phyloP scores from a whole-genome alignment of 2,113 vertebrate genomes.

The Carlito syrichta region DNA sequence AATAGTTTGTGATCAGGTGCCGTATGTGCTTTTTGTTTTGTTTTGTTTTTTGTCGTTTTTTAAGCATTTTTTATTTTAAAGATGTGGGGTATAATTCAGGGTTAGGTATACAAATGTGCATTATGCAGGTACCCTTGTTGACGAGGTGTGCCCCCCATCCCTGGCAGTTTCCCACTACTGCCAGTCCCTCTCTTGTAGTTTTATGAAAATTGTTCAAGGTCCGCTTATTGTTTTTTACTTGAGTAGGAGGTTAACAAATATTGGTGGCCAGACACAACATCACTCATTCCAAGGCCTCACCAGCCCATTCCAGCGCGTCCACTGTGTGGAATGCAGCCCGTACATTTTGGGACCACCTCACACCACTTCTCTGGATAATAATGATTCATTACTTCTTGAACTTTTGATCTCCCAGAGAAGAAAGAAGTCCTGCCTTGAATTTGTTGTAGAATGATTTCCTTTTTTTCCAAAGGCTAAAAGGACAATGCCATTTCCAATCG shows the following conservation, averaged over 20 bases:
- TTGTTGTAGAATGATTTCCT: background rate
- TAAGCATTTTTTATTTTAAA: too few relatives aligned
- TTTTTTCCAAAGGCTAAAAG: background rate
- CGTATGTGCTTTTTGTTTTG: background rate
- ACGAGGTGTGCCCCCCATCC: too few relatives aligned
- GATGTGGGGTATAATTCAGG: too few relatives aligned
- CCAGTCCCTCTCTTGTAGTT: too few relatives aligned
- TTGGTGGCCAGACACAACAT: background rate
- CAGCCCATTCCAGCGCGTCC: background rate
- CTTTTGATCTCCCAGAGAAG: background rate
- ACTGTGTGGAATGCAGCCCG: fast-evolving
- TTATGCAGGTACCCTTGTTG: too few relatives aligned
- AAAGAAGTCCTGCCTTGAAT: background rate
- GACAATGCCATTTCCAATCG: background rate
- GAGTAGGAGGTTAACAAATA: background rate
- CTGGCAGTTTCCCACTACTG: too few relatives aligned
- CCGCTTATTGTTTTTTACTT: too few relatives aligned
- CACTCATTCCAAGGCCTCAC: background rate
- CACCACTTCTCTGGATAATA: background rate
- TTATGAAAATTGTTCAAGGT: too few relatives aligned
- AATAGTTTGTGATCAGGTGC: background rate
- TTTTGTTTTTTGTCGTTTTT: too few relatives aligned
- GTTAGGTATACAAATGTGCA: too few relatives aligned
- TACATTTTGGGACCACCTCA: background rate
- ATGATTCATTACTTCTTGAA: background rate